A percentile compares a stretch with the other conserved stretches of the same genome.
These are phyloP conservation scores for Bilobella aurantiaca DNA, from an alignment of 1,140 invertebrate species.

Conservation along the genomic window DNA sequence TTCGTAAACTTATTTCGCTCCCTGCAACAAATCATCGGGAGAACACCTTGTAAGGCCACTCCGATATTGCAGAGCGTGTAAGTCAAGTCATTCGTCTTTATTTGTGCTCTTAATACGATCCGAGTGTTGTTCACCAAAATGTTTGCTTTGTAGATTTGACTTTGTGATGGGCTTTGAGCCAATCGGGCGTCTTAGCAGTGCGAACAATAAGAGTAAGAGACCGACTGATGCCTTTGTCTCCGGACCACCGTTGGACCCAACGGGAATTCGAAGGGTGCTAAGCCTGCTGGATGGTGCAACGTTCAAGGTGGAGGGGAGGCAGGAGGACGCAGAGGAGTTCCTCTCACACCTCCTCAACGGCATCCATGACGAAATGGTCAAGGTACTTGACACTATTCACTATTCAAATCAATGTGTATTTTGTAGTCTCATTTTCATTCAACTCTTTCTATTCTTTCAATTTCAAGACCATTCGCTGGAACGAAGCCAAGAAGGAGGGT, in stretches of 20 bases:
- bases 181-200: slow-evolving; percentile 10
- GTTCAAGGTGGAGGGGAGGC: slow-evolving; percentile 64
- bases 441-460: slow-evolving; percentile 21
- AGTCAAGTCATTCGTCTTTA: slow-evolving; percentile 43
- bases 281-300: slow-evolving; percentile 43
- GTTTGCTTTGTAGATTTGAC: slow-evolving; percentile 26
- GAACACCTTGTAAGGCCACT: slow-evolving; percentile 50
- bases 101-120: too few species aligned
- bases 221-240: slow-evolving; percentile 19
- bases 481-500: slow-evolving; percentile 41
- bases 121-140: neutral
- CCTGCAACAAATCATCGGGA: slow-evolving; percentile 50
- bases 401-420: too few species aligned
- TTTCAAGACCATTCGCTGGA: slow-evolving; percentile 57
- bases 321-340: slow-evolving; percentile 94
- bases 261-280: slow-evolving; percentile 27
- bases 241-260: slow-evolving; percentile 30
- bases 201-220: slow-evolving; percentile 24
- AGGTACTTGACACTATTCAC: too few species aligned
- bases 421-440: too few species aligned
- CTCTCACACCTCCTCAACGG: slow-evolving; percentile 81
- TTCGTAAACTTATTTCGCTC: slow-evolving; percentile 81
- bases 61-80: slow-evolving; percentile 86
- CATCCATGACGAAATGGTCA: slow-evolving; percentile 90
- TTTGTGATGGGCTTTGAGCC: slow-evolving; percentile 33